A percentile compares a stretch with the other conserved stretches of the same genome.
Evolutionary conservation across 2,113 vertebrate species (phyloP).

Genomic region (Circaetus gallicus): DNA sequence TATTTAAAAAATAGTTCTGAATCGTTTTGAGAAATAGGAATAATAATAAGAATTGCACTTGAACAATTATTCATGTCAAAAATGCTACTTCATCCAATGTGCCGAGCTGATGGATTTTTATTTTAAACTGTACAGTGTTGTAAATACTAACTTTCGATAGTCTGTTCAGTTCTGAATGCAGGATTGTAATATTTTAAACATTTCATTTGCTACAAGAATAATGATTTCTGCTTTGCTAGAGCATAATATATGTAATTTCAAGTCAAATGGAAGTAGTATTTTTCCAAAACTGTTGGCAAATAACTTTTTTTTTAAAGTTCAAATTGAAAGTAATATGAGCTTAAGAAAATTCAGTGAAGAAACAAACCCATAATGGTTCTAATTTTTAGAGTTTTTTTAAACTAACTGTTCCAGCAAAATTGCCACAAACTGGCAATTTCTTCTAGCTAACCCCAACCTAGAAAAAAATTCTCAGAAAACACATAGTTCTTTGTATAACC

Average conservation of each 20-base stretch:
- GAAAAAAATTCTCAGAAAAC: not conserved
- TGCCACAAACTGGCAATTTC: not conserved
- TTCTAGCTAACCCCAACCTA: not conserved
- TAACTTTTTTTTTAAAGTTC: not conserved
- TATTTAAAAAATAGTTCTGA: not conserved
- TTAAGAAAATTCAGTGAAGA: not conserved
- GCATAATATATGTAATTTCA: not conserved
- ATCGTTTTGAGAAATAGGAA: not conserved
- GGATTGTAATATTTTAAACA: not conserved
- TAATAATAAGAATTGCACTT: not conserved
- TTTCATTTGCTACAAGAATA: not conserved
- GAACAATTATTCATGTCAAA: not conserved
- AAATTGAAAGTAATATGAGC: not conserved
- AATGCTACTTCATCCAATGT: not conserved
- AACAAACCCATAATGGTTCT: not conserved
- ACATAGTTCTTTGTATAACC: not conserved
- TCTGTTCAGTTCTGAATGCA: not conserved
- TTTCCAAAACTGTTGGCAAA: not conserved
- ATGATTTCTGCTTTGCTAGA: not conserved
- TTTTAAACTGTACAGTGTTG: not conserved
- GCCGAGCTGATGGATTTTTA: not conserved
- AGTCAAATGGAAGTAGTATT: not conserved
- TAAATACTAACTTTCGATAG: not conserved
- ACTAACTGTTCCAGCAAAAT: not conserved
- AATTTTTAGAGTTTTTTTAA: not conserved